These are phyloP conservation scores for Rutpela maculata DNA, from an alignment of 2,888 invertebrate genomes.

Conservation along the genomic window DNA sequence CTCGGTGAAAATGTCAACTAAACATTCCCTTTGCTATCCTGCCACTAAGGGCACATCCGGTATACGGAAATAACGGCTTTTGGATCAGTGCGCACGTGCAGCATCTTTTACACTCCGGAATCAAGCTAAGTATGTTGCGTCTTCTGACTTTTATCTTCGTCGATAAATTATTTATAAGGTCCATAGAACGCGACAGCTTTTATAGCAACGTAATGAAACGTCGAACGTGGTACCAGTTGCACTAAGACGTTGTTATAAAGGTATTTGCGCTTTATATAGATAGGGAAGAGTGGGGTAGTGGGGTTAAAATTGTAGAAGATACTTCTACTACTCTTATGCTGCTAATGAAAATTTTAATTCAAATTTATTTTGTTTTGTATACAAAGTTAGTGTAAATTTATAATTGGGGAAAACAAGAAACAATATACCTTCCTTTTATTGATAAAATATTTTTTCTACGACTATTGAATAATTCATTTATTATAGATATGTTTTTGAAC, in stretches of 20 bases:
- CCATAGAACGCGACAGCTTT: conserved; percentile 34
- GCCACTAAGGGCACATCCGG: conserved; percentile 15
- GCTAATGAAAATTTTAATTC: no score
- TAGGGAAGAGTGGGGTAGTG: conserved; percentile 26
- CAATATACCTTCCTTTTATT: no score
- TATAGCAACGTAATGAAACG: conserved; percentile 37
- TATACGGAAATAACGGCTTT: conserved; percentile 22
- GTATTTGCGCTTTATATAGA: conserved; percentile 26
- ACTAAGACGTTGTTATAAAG: conserved; percentile 30
- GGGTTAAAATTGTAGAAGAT: conserved; percentile 20
- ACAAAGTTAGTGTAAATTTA: no score
- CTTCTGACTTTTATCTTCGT: conserved; percentile 38
- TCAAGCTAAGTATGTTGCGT: conserved; percentile 41
- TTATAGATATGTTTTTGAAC: no score
- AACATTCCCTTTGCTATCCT: background rate
- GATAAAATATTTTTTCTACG: no score
- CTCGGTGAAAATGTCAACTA: background rate
- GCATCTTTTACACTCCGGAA: conserved; percentile 38
- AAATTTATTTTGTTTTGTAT: no score
- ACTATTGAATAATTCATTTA: no score
- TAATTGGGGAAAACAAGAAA: no score
- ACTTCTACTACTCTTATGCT: background rate
- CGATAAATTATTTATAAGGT: conserved; percentile 41
- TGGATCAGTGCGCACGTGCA: conserved; percentile 37
- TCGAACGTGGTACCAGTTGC: conserved; percentile 34